Evolutionary conservation across 2,888 invertebrate genomes (phyloP), one percentile per base, ranked within the genome.

Genomic region (Tenthredo notha): DNA sequence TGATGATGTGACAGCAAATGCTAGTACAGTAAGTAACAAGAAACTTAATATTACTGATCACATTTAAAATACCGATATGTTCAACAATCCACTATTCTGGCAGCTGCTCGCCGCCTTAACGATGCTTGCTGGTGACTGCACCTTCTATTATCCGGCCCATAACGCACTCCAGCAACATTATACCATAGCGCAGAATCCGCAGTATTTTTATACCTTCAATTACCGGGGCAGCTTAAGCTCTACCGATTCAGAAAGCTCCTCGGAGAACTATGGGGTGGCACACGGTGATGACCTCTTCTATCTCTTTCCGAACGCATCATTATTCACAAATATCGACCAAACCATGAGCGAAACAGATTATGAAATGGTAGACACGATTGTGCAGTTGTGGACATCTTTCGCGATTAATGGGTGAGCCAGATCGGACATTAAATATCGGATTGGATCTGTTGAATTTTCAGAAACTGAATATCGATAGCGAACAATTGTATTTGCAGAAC

Each of bases 261-360:
- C 86, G 54, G 21, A 18, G 0, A 75, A 87, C 15, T 25, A 87
- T 29, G 88, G 94, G 9, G 93, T 94, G 3, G 92, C 94, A 67
- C 95, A 95, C 87, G 94, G 94, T 0, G 94, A 95, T 86, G 95
- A 95, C 74, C 88, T 95, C 2, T 91, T 94, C 54, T 94, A 95
- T 87, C 86, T 94, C 3, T 70, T 70, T n/a, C 70, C 37, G 5
- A 15, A 1, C 9, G 18, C 2, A 7, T 18, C 3, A 37, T 2
- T 5, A 15, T 70, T n/a, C 70, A 0, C n/a, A 29, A 6, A 1
- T 37, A 10, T 15, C 5, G n/a, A 37, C n/a, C 2, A 6, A 70
- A 37, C 18, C 33, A 29, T 15, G 15, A 29, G 67, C 25, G 67
- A 87, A 25, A 75, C 86, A 1, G 93, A 93, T 85, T 85, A 87